Evolutionary conservation across 2,888 invertebrate genomes (phyloP), one percentile per base, ranked within the genome.

Genomic region (Eumerus sabulonum): DNA sequence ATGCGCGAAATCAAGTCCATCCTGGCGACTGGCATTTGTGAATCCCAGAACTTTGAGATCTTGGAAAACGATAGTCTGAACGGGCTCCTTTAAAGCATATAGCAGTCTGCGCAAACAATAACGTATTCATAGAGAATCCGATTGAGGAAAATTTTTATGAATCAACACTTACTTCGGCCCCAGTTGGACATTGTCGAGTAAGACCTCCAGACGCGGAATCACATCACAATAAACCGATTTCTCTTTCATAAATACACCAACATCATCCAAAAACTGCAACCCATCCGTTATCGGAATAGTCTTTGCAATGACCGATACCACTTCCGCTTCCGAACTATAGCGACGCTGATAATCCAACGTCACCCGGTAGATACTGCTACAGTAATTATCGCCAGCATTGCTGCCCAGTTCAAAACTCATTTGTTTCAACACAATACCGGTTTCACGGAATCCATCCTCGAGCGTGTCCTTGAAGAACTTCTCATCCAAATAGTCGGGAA

Each of bases 1-100:
- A 82, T 92, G 92, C 0, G 86, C 84, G 79, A 90, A 86, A 84
- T 92, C 91, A 35, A 92, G 86, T 1, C 92, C 91, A 35, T 85
- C 72, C 59, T 90, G 88, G n/a, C 92, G 88, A 51, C 90, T 88
- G 0, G 90, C 89, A 86, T 91, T 89, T 12, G 86, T 85, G 81
- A 88, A 92, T 9, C 91, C 91, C 40, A 87, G 83, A 0, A 87
- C 85, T 1, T 88, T 87, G 0, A 92, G 86, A 85, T 92, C 92
- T 73, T 92, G 90, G 36, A 92, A 85, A 4, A 91, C 86, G 27
- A 88, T 84, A 0, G 88, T 85, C 40, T 86, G 86, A 13, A 86
- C 82, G 0, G 86, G 86, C 18, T 81, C 73, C 67, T 84, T 85
- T 0, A 83, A 54, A 0, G 87, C 82, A 70, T 40, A 40, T 3